These are phyloP conservation scores for Yponomeuta plumbellus DNA, from an alignment of 2,888 invertebrate genomes.

Conservation along the genomic window DNA sequence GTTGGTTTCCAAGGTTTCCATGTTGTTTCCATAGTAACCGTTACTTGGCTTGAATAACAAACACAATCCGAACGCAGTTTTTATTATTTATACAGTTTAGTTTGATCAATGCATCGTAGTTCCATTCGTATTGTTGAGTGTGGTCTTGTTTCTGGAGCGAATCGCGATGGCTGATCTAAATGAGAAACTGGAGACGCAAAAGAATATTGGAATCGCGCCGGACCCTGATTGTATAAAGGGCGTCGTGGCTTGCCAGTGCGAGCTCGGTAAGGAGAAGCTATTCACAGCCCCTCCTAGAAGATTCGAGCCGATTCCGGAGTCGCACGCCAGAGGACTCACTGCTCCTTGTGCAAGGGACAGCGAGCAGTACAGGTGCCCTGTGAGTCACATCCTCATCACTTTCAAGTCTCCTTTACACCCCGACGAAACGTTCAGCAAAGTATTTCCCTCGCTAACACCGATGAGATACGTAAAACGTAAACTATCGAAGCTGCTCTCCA, in stretches of 20 bases:
- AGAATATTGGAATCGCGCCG: conserved; percentile 44
- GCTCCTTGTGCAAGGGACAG: conserved; percentile 55
- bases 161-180: neutral
- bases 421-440: conserved; percentile 58
- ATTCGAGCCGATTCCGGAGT: conserved; percentile 38
- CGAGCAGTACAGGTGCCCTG: conserved; percentile 56
- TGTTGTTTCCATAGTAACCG: conserved; percentile 6
- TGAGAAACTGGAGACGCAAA: conserved; percentile 14
- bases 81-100: conserved; percentile 6
- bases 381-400: conserved; percentile 57
- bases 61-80: neutral
- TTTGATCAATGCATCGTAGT: conserved; percentile 10
- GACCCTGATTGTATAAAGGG: conserved; percentile 41
- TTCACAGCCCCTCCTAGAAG: conserved; percentile 63
- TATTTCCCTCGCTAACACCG: conserved; percentile 62
- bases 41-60: conserved; percentile 8
- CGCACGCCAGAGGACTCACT: conserved; percentile 46
- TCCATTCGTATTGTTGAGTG: neutral
- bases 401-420: conserved; percentile 60
- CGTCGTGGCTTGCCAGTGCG: conserved; percentile 58
- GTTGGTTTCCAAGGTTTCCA: no score
- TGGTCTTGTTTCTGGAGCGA: neutral
- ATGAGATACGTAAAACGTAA: conserved; percentile 63
- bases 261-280: conserved; percentile 63
- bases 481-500: conserved; percentile 56